Conservation (phyloP, 2,113 vertebrate species). For the Rhabdomys dilectus region DNA sequence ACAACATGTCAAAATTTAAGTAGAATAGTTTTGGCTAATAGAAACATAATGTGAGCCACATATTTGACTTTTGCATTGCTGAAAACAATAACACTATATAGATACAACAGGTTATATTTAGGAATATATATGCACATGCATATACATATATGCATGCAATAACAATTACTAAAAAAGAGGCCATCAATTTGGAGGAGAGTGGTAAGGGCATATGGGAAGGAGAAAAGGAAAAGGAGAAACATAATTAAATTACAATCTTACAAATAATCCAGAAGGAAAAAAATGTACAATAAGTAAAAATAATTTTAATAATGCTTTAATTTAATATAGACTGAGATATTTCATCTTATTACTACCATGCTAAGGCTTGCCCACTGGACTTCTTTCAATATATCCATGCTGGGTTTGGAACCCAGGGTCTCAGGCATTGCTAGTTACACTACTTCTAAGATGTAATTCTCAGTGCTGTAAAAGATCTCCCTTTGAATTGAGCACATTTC, state of each 20-base stretch:
- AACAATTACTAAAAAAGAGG: not conserved
- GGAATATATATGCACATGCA: not conserved
- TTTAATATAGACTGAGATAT: not conserved
- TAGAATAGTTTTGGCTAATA: not conserved
- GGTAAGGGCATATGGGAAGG: not conserved
- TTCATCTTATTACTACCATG: not conserved
- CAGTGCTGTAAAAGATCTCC: not conserved
- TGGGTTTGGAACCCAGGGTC: not conserved
- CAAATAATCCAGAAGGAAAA: not conserved
- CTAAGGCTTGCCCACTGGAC: not conserved
- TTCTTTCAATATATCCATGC: too few relatives aligned
- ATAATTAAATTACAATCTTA: not conserved
- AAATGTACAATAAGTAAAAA: not conserved
- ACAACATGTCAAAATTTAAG: constrained; percentile 11
- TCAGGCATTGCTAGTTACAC: not conserved
- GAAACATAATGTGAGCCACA: not conserved
- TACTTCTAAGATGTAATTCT: not conserved
- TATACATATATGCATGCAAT: not conserved
- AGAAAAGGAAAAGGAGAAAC: not conserved
- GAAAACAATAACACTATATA: not conserved
- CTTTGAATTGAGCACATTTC: not conserved
- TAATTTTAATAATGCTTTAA: not conserved
- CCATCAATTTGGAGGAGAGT: not conserved
- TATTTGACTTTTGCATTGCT: not conserved
- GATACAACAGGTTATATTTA: not conserved